Evolutionary conservation across 2,888 invertebrate genomes (phyloP).

Genomic region (Troides helena): DNA sequence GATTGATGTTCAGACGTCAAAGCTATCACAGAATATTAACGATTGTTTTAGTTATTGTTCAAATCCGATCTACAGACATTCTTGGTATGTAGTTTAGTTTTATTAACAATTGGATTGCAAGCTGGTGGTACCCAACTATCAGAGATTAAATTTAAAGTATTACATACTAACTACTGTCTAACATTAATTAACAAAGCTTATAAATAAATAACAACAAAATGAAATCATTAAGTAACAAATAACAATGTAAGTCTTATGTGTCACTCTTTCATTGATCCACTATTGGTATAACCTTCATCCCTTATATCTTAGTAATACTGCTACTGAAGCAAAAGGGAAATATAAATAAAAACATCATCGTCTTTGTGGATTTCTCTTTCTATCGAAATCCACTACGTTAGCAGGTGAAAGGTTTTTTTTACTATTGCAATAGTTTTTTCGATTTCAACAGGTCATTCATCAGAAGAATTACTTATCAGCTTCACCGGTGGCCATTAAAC

Average conservation of each 20-base stretch:
- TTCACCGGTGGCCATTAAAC: constrained; percentile 36
- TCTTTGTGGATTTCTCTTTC: neutral
- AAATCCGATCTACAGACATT: too few relatives aligned
- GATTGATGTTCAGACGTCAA: too few relatives aligned
- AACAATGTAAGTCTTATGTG: neutral
- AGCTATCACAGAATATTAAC: neutral
- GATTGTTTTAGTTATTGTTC: too few relatives aligned
- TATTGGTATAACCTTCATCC: neutral
- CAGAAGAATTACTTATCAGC: constrained; percentile 24
- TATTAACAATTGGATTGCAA: too few relatives aligned
- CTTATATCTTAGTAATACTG: neutral
- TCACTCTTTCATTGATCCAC: neutral
- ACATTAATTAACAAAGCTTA: neutral
- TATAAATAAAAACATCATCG: neutral
- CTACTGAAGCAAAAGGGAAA: neutral
- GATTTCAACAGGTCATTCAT: constrained; percentile 18
- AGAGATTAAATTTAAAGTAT: too few relatives aligned
- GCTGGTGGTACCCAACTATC: too few relatives aligned
- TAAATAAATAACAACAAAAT: neutral
- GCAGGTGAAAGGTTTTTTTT: constrained; percentile 6
- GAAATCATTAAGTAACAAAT: neutral
- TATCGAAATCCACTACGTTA: constrained; percentile 9
- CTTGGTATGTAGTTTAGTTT: too few relatives aligned
- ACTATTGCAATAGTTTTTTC: constrained; percentile 3
- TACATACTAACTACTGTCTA: neutral